These are phyloP conservation scores for Anoplolepis gracilipes DNA, from an alignment of 1,140 invertebrate species.

Conservation along the genomic window DNA sequence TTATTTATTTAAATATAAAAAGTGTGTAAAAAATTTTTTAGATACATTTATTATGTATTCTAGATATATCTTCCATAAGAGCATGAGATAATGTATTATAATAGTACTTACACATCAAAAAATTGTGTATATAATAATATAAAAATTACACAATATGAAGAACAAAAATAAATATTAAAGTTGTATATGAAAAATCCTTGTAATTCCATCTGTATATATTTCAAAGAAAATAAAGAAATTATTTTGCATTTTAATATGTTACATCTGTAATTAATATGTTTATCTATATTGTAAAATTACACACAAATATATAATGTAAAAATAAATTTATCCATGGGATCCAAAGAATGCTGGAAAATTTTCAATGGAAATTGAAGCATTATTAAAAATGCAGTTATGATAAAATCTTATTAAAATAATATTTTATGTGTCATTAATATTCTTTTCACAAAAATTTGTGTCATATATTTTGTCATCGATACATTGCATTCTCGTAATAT, in stretches of 20 bases:
- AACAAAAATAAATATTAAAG: not conserved
- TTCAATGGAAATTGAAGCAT: not conserved
- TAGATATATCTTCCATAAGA: not conserved
- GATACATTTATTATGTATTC: not conserved
- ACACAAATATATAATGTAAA: not conserved
- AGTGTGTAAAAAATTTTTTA: not conserved
- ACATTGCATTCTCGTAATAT: not conserved
- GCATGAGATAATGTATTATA: not conserved
- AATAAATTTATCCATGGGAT: conserved; percentile 1
- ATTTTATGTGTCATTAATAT: not conserved
- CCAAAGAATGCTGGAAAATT: not conserved
- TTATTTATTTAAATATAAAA: conserved; percentile 16
- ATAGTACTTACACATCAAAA: not conserved
- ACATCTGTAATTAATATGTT: not conserved
- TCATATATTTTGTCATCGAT: not conserved
- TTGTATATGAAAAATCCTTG: not conserved
- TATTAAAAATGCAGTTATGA: not conserved
- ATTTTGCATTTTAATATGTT: not conserved
- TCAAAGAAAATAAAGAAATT: not conserved
- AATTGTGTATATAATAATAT: not conserved
- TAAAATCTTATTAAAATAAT: conserved; percentile 32
- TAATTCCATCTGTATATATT: not conserved
- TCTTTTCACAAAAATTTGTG: not conserved
- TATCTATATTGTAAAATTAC: conserved; percentile 16
- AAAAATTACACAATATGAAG: not conserved